phyloP scores from a whole-genome alignment of 2,888 invertebrate genomes.

The Acrobasis consociella region DNA sequence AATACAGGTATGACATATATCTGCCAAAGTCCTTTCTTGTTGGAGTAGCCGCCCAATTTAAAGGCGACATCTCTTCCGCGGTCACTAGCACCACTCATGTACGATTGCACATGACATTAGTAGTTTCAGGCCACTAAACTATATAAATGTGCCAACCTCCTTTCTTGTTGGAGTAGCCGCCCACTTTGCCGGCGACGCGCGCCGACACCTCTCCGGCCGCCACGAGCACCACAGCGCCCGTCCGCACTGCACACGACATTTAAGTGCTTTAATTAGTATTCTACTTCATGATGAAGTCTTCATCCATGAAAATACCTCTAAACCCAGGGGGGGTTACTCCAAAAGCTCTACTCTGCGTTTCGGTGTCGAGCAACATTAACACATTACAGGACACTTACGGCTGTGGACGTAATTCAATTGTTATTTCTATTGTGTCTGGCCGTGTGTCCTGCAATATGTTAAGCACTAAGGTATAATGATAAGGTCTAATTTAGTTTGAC shows the following conservation, averaged over 20 bases:
- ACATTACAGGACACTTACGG: no score
- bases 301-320: neutral
- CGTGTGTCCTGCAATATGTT: no score
- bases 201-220: conserved; percentile 83
- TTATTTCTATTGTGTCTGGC: no score
- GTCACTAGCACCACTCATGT: conserved; percentile 54
- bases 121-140: neutral
- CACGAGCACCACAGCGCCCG: conserved; percentile 62
- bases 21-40: conserved; percentile 66
- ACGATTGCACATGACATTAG: neutral
- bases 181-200: conserved; percentile 90
- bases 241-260: conserved; percentile 38
- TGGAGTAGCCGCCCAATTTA: conserved; percentile 90
- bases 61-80: conserved; percentile 85
- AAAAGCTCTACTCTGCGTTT: no score
- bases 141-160: conserved; percentile 83
- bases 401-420: no score
- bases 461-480: no score
- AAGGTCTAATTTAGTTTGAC: no score
- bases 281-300: no score
- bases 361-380: no score
- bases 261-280: no score
- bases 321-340: no score
- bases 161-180: conserved; percentile 88
- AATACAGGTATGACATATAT: no score